phyloP scores from a whole-genome alignment of 2,113 vertebrate species.

The Neolamprologus longior region DNA sequence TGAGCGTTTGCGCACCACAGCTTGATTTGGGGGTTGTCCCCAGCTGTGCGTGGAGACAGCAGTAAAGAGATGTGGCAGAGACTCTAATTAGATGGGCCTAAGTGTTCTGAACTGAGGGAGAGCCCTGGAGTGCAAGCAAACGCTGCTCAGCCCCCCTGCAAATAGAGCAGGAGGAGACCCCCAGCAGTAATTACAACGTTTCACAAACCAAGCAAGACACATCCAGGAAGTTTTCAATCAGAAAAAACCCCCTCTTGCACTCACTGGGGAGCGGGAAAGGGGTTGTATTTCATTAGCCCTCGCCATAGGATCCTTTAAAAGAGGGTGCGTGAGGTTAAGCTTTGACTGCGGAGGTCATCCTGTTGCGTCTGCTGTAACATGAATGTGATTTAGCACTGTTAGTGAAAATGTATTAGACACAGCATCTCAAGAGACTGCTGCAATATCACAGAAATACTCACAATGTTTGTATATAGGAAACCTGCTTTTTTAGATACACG shows the following conservation, averaged over 20 bases:
- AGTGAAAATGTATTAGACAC: neutral
- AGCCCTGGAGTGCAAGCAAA: conserved; percentile 63
- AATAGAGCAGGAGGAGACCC: conserved; percentile 66
- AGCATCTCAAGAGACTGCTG: neutral
- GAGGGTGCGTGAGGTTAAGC: neutral
- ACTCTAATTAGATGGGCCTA: conserved; percentile 74
- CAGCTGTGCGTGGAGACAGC: conserved; percentile 68
- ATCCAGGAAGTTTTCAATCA: conserved; percentile 73
- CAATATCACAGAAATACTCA: neutral
- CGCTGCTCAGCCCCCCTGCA: conserved; percentile 60
- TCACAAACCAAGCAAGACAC: conserved; percentile 72
- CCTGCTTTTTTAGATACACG: neutral
- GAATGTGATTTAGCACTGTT: conserved; percentile 20
- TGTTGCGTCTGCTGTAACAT: conserved; percentile 8
- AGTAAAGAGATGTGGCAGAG: conserved; percentile 58
- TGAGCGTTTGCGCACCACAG: conserved; percentile 32
- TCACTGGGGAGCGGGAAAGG: conserved; percentile 49
- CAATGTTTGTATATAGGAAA: neutral
- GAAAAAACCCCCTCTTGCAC: conserved; percentile 44
- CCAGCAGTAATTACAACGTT: conserved; percentile 76
- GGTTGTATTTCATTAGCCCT: conserved; percentile 58
- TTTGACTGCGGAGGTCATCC: conserved; percentile 43
- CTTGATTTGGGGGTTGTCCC: conserved; percentile 62
- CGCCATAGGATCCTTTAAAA: conserved; percentile 43
- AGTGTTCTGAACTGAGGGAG: conserved; percentile 71